phyloP scores from a whole-genome alignment of 2,888 invertebrate species.

The Antheraea yamamai region DNA sequence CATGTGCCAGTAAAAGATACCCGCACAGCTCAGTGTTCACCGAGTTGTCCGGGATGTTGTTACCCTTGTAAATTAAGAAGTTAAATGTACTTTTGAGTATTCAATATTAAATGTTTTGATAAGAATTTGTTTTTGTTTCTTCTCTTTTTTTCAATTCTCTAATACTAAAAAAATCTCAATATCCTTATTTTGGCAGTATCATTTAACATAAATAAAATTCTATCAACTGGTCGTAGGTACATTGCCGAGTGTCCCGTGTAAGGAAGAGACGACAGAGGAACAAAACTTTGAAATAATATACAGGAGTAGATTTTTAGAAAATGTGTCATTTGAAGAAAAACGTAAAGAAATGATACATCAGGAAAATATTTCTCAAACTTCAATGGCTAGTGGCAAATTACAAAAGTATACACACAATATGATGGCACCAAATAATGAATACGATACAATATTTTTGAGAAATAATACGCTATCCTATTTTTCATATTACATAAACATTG shows the following conservation, averaged over 20 bases:
- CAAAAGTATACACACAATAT: not conserved
- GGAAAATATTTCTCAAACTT: not conserved
- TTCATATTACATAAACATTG: slow-evolving; percentile 39
- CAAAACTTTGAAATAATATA: slow-evolving; percentile 42
- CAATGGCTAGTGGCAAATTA: not conserved
- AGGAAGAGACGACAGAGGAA: slow-evolving; percentile 54
- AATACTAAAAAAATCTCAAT: slow-evolving; percentile 23
- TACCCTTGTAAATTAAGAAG: slow-evolving; percentile 40
- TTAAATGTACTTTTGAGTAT: slow-evolving; percentile 26
- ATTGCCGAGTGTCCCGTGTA: slow-evolving; percentile 55
- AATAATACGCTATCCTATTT: slow-evolving; percentile 23
- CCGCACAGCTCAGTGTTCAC: slow-evolving; percentile 65
- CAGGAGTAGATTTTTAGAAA: slow-evolving; percentile 31
- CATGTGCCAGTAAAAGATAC: slow-evolving; percentile 58
- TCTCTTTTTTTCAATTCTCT: slow-evolving; percentile 13
- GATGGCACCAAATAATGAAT: not conserved
- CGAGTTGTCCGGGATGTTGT: slow-evolving; percentile 52
- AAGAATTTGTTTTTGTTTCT: slow-evolving; percentile 21
- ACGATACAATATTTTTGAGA: not conserved
- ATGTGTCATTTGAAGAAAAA: not conserved
- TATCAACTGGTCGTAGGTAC: slow-evolving; percentile 66
- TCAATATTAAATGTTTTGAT: slow-evolving; percentile 24
- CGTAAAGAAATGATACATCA: not conserved
- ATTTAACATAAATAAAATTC: slow-evolving; percentile 48
- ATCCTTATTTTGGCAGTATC: slow-evolving; percentile 16